Evolutionary conservation across 2,113 vertebrate genomes (phyloP).

Genomic region (Phodopus roborovskii): DNA sequence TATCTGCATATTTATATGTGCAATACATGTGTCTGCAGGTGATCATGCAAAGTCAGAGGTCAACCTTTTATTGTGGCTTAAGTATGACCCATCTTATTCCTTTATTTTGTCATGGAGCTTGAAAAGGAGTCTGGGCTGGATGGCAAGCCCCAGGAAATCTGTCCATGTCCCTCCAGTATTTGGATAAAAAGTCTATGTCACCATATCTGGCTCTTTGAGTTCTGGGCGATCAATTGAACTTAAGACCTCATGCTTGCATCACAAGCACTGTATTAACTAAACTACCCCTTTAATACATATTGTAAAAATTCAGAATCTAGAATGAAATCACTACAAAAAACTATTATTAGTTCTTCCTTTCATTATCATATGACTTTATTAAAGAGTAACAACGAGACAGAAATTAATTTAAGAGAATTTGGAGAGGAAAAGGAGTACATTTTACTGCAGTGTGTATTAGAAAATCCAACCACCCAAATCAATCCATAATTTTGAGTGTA

Average conservation of each 20-base stretch:
- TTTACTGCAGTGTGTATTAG: neutral
- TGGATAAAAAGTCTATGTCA: neutral
- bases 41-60: neutral
- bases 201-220: neutral
- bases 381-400: slow-evolving; percentile 5
- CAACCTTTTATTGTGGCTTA: neutral
- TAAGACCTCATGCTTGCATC: neutral
- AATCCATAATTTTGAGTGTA: neutral
- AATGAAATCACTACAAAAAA: neutral
- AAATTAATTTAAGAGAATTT: neutral
- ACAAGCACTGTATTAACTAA: neutral
- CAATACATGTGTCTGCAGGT: neutral
- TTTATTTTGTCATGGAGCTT: neutral
- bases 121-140: neutral
- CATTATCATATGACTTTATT: neutral
- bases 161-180: neutral
- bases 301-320: neutral
- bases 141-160: no score
- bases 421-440: slow-evolving; percentile 10
- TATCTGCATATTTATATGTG: neutral
- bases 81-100: neutral
- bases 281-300: neutral
- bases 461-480: neutral
- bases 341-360: neutral
- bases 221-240: neutral